Evolutionary conservation across 2,888 invertebrate species (phyloP), one percentile per base, ranked within the genome.

Genomic region (Diarsia mendica): DNA sequence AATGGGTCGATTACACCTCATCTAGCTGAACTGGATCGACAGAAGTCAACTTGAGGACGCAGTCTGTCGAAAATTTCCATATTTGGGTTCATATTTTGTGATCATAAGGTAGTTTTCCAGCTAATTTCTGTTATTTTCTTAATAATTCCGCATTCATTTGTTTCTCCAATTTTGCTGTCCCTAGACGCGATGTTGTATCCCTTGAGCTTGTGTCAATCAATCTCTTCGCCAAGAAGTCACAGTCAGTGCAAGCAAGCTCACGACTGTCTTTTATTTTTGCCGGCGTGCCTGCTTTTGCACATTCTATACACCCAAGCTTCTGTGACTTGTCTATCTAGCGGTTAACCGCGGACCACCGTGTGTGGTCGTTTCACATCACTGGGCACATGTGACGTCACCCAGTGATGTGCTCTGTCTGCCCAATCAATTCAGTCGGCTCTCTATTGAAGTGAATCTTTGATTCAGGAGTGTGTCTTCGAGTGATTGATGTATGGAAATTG

Each of bases 331-430:
- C 28, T 77, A 20, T 23, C 15, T 23, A 33, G 33, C 72, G 76
- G 73, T 60, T 64, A 63, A n/a, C 60, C 53, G 20, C 49, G n/a
- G 60, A 63, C n/a, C 69, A 67, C 49, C 39, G 51, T 79, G 67
- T 53, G 73, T 81, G 69, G 79, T 55, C 67, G 49, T 49, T 70
- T 44, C 79, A 8, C 53, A 67, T 79, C 75, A 83, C 70, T 65
- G 75, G 60, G 55, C 64, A 70, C 63, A 44, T 80, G 75, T 82
- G 81, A 82, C 80, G 64, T 79, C 84, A 82, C 51, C 69, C 69
- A 28, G 44, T 70, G 80, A 79, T 69, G 66, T 61, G 46, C 72
- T 55, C 39, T 46, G 58, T 74, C 67, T 79, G 79, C 15, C 68
- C 73, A 79, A 79, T 83, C 63, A 83, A 64, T 83, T 72, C 65